Evolutionary conservation across 2,113 vertebrate species (phyloP), one percentile per base, ranked within the genome.

Genomic region (Baryphthengus martii): DNA sequence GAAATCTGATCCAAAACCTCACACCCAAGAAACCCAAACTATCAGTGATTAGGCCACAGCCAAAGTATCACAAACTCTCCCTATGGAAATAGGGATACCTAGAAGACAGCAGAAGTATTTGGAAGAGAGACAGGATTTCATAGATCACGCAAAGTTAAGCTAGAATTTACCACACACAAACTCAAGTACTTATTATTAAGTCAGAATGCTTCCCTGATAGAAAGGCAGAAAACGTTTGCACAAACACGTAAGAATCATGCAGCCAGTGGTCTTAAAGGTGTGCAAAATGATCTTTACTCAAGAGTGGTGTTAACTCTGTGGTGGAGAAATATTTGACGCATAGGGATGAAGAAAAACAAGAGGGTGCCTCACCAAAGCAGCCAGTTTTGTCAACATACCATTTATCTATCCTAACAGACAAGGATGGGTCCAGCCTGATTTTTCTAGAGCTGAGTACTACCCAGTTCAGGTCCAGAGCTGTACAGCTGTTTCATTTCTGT

Each of bases 71-170:
- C 19, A 55, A 83, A 9, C 5, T 31, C 16, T 47, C 10, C 24
- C 62, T 37, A 19, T 1, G 24, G 15, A 84, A 18, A 72, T 0
- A 20, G 3, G 1, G 8, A 66, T 14, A 42, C 3, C 17, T 33
- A 82, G 37, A 59, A 68, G 18, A 50, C 13, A 58, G 37, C 37
- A 74, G 11, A 66, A 87, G 6, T 21, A 6, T 37, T 25, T 20
- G 11, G 25, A 68, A 85, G 10, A 13, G 5, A 66, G 68, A 25
- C 1, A 2, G 37, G 5, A 47, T 29, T 66, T 55, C 7, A 7
- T 0, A 6, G 33, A 56, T 73, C 58, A 66, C 49, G 65, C 16
- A 9, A 39, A 85, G 35, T 19, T 44, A 80, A 0, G 0, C 0
- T 33, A 42, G 15, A 63, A 63, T 74, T 25, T 35, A 90, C 14